Base-by-base conservation (phyloP, 1,140 invertebrate genomes). In the Solenopsis fugax region DNA sequence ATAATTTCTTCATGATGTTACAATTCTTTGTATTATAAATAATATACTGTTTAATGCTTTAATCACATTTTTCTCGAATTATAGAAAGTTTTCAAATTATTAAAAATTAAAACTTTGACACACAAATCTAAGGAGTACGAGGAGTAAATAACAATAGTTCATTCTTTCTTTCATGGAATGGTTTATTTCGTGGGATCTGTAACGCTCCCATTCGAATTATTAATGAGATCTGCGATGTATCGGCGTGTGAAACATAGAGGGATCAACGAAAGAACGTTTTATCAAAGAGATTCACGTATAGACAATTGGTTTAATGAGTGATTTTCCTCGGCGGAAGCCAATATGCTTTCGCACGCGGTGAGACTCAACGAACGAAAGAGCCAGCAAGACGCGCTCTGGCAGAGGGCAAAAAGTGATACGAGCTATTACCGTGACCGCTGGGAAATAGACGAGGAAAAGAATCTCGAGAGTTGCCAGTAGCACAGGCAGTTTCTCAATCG, bases 371-470 rank as follows among this genome's bases (percentile, higher is more conserved):
- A 78, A 64, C 16, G 21, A 69, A 10, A 75, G 67, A 24, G 3
- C 7, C 7, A 64, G n/a, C 10, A 37, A 76, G 18, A 85, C 24
- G 45, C n/a, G 73, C 13, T 29, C 13, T 29, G 41, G 69, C 52
- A 41, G 45, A 50, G 16, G 18, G 45, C 29, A 54, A 62, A 45
- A 52, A 71, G 78, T n/a, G 69, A 78, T 62, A 65, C 34, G 21
- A 45, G 73, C 58, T 65, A 37, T n/a, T 81, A 54, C 34, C 18
- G 58, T 64, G 34, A 41, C 56, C 45, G 50, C 37, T 75, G 54
- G 72, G 29, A 85, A 52, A 76, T 37, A n/a, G n/a, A 85, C 9
- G 45, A 64, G 72, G 16, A 64, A 67, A 85, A 50, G 58, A 52
- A 65, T 67, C 45, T 64, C n/a, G 34, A 78, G 60, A 78, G 10